A percentile compares a stretch with the other conserved stretches of the same genome.
These are phyloP conservation scores for Pitta sordida DNA, from an alignment of 2,113 vertebrate genomes.

Conservation along the genomic window DNA sequence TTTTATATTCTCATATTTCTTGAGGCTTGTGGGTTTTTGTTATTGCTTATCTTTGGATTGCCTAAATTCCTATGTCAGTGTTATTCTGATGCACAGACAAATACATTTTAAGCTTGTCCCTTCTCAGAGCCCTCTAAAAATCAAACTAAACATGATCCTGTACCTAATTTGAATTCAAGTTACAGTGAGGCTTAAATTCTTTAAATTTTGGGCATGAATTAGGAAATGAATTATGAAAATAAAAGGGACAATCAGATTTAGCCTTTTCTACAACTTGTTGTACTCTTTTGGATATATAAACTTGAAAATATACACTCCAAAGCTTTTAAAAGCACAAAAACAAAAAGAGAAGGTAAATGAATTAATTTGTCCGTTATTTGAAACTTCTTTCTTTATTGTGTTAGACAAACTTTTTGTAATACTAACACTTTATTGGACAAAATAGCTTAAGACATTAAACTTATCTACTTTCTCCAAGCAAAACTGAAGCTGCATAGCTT, in stretches of 20 bases:
- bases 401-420: neutral
- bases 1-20: neutral
- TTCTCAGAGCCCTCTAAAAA: neutral
- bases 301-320: neutral
- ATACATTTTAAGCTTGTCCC: neutral
- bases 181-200: neutral
- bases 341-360: rapidly evolving
- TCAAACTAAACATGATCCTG: neutral
- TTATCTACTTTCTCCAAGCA: neutral
- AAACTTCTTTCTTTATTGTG: neutral
- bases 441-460: neutral
- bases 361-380: neutral
- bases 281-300: neutral
- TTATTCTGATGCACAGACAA: neutral
- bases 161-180: neutral
- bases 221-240: neutral
- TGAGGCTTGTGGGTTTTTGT: neutral
- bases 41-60: neutral
- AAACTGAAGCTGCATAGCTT: neutral
- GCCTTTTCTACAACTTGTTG: neutral
- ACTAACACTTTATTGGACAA: neutral
- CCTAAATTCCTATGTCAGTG: neutral
- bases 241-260: neutral
- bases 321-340: neutral
- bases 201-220: neutral